A percentile compares a stretch with the other conserved stretches of the same genome.
Evolutionary conservation across 2,113 vertebrate genomes (phyloP).

Genomic region (Helogale parvula): DNA sequence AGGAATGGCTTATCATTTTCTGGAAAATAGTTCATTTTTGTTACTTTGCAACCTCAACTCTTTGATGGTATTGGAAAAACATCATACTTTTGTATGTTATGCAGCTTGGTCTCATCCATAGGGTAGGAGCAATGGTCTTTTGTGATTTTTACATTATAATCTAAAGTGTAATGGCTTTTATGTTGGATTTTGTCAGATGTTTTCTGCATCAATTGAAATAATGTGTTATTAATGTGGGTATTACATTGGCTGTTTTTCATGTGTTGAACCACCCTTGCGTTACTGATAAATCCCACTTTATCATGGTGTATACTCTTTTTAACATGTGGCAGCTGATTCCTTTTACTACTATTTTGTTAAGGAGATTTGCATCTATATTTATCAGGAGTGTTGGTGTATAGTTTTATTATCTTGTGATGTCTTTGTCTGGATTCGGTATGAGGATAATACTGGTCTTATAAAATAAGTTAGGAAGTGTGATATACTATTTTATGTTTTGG

Average conservation of each 20-base stretch:
- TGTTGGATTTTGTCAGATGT: neutral
- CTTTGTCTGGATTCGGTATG: neutral
- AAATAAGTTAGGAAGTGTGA: neutral
- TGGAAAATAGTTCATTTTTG: neutral
- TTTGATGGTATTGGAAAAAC: neutral
- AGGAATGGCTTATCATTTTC: neutral
- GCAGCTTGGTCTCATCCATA: neutral
- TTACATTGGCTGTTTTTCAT: neutral
- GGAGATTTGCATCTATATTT: neutral
- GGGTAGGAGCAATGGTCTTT: neutral
- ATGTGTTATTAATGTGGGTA: neutral
- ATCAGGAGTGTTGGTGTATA: neutral
- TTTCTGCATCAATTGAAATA: neutral
- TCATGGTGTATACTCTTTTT: neutral
- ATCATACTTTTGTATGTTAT: neutral
- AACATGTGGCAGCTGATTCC: neutral
- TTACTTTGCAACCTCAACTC: neutral
- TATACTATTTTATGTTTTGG: neutral
- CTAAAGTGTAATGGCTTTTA: neutral
- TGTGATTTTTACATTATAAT: constrained; percentile 1
- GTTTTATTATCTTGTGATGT: neutral
- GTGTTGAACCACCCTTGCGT: neutral
- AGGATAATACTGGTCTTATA: neutral
- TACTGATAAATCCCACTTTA: neutral
- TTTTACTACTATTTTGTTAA: neutral